phyloP scores from a whole-genome alignment of 2,888 invertebrate genomes.

The Eurytoma californica region DNA sequence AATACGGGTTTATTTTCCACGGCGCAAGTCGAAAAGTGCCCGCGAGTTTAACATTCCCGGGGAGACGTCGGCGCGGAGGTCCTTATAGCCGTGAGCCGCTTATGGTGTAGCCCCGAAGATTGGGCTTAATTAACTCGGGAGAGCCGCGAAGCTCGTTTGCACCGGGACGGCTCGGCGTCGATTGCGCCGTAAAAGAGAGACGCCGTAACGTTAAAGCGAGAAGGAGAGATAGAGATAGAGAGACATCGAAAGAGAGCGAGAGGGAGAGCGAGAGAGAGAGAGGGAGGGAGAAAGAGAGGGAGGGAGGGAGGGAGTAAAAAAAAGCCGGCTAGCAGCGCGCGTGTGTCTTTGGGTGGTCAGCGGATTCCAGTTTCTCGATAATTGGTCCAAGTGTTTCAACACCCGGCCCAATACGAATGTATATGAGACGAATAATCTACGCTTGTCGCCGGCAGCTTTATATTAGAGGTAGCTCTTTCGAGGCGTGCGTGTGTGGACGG shows the following conservation, averaged over 20 bases:
- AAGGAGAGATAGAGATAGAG: constrained; percentile 14
- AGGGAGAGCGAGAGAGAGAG: constrained; percentile 11
- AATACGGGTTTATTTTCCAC: no score
- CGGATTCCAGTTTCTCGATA: constrained; percentile 75
- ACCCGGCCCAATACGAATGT: constrained; percentile 70
- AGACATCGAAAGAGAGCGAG: constrained; percentile 22
- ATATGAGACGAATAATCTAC: constrained; percentile 61
- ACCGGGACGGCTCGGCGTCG: not conserved
- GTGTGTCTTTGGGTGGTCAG: constrained; percentile 67
- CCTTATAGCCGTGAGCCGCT: constrained; percentile 53
- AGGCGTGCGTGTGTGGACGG: not conserved
- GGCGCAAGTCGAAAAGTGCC: no score
- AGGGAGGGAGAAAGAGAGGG: constrained; percentile 24
- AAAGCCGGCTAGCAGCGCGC: constrained; percentile 47
- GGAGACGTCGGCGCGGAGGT: constrained; percentile 60
- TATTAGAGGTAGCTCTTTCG: constrained; percentile 14
- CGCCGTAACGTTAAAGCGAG: not conserved
- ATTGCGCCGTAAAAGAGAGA: constrained; percentile 30
- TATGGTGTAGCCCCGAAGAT: constrained; percentile 45
- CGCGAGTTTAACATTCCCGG: no score
- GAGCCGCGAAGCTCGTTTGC: constrained; percentile 65
- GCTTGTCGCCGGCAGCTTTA: constrained; percentile 54
- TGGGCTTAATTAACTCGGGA: constrained; percentile 65
- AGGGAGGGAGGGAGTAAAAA: constrained; percentile 39
- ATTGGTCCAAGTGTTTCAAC: constrained; percentile 75